Evolutionary conservation across 2,888 invertebrate genomes (phyloP).

Genomic region (Pseudococcus jackbeardsleyi): DNA sequence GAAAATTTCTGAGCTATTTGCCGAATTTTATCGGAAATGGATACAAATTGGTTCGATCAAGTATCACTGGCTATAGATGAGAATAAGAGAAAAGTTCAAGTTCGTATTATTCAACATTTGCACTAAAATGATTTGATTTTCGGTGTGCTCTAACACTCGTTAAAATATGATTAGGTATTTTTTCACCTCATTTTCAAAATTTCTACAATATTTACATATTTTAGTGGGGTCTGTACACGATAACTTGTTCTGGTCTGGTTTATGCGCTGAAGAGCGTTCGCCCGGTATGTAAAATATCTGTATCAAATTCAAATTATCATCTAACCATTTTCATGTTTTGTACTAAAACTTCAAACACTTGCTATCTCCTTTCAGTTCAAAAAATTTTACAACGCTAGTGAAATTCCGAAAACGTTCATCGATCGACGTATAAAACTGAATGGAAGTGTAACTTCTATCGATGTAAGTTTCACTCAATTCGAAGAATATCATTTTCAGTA

Average conservation of each 20-base stretch:
- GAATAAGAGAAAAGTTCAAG: slow-evolving; percentile 56
- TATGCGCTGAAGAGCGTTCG: slow-evolving; percentile 56
- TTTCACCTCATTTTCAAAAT: neutral
- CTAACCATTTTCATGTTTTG: neutral
- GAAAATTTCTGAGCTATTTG: neutral
- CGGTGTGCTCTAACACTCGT: neutral
- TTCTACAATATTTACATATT: slow-evolving; percentile 8
- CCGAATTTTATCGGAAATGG: neutral
- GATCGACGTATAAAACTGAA: slow-evolving; percentile 44
- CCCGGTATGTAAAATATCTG: neutral
- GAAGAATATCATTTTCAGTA: too few relatives aligned
- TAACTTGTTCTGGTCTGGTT: neutral
- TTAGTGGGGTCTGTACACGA: slow-evolving; percentile 26
- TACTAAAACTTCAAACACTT: neutral
- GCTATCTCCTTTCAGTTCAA: slow-evolving; percentile 16
- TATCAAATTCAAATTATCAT: neutral
- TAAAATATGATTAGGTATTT: neutral
- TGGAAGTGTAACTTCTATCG: slow-evolving; percentile 39
- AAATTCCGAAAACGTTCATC: slow-evolving; percentile 56
- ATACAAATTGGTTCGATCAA: slow-evolving; percentile 33
- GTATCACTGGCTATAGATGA: slow-evolving; percentile 19
- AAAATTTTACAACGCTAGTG: slow-evolving; percentile 41
- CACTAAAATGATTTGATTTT: neutral
- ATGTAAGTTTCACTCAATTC: neutral
- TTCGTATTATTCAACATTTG: neutral